Base-by-base conservation (phyloP, 30 jellyfish, hydroid and myxozoan species). In the Phacellophora camtschatica region DNA sequence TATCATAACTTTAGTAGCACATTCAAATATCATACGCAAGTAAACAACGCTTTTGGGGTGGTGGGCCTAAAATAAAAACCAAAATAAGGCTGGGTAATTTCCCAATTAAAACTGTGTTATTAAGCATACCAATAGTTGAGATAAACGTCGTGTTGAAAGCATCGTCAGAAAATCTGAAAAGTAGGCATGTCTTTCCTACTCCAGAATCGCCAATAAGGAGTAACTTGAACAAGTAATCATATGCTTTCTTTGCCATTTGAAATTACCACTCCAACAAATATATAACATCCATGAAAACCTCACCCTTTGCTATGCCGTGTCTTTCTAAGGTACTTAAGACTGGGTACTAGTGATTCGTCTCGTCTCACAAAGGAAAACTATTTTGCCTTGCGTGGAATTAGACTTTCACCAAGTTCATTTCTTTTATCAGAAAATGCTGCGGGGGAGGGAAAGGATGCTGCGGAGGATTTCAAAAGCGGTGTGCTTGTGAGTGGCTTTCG, bases 181-280 rank as follows among this genome's bases (percentile, higher is more conserved):
- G 84, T 46, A 90, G 80, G 49, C 98, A 90, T 56, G 98, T 90
- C 69, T 90, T 90, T 25, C 98, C 98, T 10, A 90, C 98, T 64
- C 98, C 98, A 56, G 95, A 73, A 75, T 90, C 98, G 12, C 98
- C 98, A 77, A 90, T 90, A 30, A 90, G 83, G 31, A 90, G 87
- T 56, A 90, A 78, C 56, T 90, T 90, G 56, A 90, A 90, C 53
- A 90, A 42, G 71, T 90, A 83, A 67, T 90, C 98, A 65, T 90
- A 90, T 20, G 98, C 90, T 66, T 90, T 90, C 57, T 77, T 77
- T 37, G 89, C 89, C 89, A 77, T 77, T 73, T 73, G 70, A 23
- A 0, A n/a, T 34, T 12, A 19, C 15, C 19, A 24, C 58, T 12
- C 24, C 58, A 12, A 45, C 58, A 23, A 45, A n/a, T n/a, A n/a